Evolutionary conservation across 2,113 vertebrate species (phyloP).

Genomic region (Cavia aperea): DNA sequence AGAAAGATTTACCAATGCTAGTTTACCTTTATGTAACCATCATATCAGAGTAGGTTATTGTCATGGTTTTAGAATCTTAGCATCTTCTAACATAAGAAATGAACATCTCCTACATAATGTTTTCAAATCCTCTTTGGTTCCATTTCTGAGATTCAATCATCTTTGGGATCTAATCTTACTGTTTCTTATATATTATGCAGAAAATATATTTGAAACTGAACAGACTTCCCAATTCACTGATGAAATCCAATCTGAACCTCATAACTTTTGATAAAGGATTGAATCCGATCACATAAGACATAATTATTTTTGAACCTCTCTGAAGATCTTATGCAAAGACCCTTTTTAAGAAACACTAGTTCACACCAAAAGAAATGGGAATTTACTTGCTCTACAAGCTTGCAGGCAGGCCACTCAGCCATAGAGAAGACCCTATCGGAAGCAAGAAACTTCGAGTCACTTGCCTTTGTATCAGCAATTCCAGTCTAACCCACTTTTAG

Average conservation of each 20-base stretch:
- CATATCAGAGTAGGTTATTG: not conserved
- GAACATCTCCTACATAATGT: not conserved
- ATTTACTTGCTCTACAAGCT: not conserved
- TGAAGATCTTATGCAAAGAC: not conserved
- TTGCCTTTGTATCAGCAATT: not conserved
- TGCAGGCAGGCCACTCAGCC: not conserved
- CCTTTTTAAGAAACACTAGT: not conserved
- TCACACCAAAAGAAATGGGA: not conserved
- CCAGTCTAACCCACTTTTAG: not conserved
- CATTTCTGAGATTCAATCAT: not conserved
- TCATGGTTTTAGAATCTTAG: not conserved
- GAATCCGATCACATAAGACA: not conserved
- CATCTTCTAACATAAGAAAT: not conserved
- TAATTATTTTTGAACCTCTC: not conserved
- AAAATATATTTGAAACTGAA: not conserved
- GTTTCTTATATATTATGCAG: not conserved
- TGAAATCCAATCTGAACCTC: not conserved
- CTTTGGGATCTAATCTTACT: not conserved
- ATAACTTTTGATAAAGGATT: constrained; percentile 26
- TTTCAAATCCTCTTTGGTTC: not conserved
- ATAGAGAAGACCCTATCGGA: not conserved
- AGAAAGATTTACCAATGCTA: not conserved
- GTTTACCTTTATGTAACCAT: not conserved
- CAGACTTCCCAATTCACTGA: constrained; percentile 12
- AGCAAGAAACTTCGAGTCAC: not conserved